Evolutionary conservation across 2,888 invertebrate species (phyloP), one percentile per base, ranked within the genome.

Genomic region (Trachelus stipa): DNA sequence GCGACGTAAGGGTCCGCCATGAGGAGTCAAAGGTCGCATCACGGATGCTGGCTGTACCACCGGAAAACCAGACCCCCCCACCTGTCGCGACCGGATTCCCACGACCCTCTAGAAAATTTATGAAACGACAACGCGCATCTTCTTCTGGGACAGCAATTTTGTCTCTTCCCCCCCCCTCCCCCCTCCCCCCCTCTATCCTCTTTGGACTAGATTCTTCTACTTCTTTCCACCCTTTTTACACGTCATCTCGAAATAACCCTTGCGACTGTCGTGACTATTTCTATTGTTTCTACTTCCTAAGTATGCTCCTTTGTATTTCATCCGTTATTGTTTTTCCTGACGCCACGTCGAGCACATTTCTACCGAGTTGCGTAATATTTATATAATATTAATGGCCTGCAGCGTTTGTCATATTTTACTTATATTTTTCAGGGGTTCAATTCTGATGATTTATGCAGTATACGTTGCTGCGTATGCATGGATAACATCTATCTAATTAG

Each of bases 81-180:
- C 40, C 40, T 23, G 56, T 56, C 40, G 23, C 56, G 23, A 56
- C 23, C 56, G 56, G 56, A 23, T 56, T 56, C 56, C 56, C 77
- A 77, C 80, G 78, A 81, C 77, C 79, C 79, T 78, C 79, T 81
- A 79, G 81, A 85, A 83, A 85, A 86, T 83, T 81, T 82, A 85
- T 80, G 83, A 84, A 81, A 77, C 76, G 75, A 77, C 79, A 78
- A 76, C 74, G 34, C 69, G 4, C 56, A 23, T 23, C 56, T 23
- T 56, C 56, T 56, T 56, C 56, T 56, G 23, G 40, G 9, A 37
- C 23, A 56, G 56, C 56, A 56, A 56, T 56, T 56, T 56, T 23
- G 4, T 15, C 23, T 56, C 23, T 15, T 2, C 11, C 12, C 3
- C 0, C 12, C 35, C 3, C 3, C 0, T 12, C 3, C 35, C 12